Evolutionary conservation across 2,888 invertebrate genomes (phyloP), one percentile per base, ranked within the genome.

Genomic region (Ligdia adustata): DNA sequence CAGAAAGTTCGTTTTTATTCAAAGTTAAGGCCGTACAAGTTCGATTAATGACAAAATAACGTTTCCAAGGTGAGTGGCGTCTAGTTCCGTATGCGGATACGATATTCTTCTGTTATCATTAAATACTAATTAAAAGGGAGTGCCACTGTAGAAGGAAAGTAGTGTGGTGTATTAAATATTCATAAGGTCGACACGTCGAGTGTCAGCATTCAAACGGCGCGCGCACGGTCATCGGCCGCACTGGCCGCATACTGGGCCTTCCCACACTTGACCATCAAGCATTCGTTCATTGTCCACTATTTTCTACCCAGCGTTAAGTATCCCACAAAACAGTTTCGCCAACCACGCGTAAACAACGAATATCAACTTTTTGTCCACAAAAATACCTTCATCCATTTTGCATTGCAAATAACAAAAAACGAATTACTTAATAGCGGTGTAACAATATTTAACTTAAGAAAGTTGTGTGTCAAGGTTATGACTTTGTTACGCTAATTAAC

Each of bases 91-190:
- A 34, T 60, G 52, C 69, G 66, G 67, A 72, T 70, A 60, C 46
- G 63, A 51, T 60, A 60, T 51, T 72, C 65, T 68, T 69, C 77
- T 77, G 81, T 78, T 83, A 82, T 60, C 46, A 52, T 52, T 65
- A 67, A 68, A 54, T 57, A 60, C 60, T 62, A 47, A 35, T 46
- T 59, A 64, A 62, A 69, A 76, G 72, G 74, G 69, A 72, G 69
- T 63, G 64, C 66, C 68, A 58, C 69, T 71, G 64, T 72, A 73
- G 72, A 81, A 80, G 84, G 87, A 86, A 86, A 86, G 83, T 81
- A 65, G 72, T 74, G 70, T 64, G 63, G 64, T 65, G 65, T 60
- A 57, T 59, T 82, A 70, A 79, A 86, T 87, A 86, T 82, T 83
- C 80, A 86, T 86, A 75, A 84, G 77, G 72, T 73, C 63, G 66